Conservation (phyloP, 2,113 vertebrate genomes). For the Arvicanthis niloticus region DNA sequence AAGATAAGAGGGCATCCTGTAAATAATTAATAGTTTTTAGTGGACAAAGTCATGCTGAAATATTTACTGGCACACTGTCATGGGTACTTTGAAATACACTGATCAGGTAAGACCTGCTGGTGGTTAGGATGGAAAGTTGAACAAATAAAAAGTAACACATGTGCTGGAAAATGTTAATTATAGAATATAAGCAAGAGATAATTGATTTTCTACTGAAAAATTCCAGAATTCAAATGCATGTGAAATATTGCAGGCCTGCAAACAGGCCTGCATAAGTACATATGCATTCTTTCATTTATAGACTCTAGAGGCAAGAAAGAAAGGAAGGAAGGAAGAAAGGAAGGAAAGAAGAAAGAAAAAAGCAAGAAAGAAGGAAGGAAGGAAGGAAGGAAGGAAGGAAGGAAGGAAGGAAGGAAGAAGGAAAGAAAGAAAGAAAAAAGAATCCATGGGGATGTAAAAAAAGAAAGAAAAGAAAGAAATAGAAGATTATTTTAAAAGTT, state of each 20-base stretch:
- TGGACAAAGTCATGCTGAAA: neutral
- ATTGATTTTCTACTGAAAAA: neutral
- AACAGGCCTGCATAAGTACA: neutral
- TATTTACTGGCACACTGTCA: neutral
- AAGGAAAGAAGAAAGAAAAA: too few relatives aligned
- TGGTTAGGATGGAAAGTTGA: neutral
- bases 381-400: too few relatives aligned
- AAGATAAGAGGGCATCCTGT: neutral
- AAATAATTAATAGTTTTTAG: neutral
- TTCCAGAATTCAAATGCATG: neutral
- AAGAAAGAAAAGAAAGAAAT: neutral
- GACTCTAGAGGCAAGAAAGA: neutral
- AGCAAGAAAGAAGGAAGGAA: too few relatives aligned
- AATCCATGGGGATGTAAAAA: neutral
- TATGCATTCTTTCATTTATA: neutral
- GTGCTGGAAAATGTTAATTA: neutral
- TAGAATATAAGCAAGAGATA: neutral
- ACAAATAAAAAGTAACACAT: neutral
- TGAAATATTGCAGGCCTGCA: neutral
- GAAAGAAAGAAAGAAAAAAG: neutral
- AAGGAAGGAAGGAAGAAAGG: neutral
- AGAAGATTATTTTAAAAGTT: neutral
- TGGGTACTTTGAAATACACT: neutral
- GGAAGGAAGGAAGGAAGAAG: too few relatives aligned
- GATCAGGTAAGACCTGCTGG: neutral